phyloP scores from a whole-genome alignment of 2,797 vertebrate genomes.

The Telmatherina bonti region DNA sequence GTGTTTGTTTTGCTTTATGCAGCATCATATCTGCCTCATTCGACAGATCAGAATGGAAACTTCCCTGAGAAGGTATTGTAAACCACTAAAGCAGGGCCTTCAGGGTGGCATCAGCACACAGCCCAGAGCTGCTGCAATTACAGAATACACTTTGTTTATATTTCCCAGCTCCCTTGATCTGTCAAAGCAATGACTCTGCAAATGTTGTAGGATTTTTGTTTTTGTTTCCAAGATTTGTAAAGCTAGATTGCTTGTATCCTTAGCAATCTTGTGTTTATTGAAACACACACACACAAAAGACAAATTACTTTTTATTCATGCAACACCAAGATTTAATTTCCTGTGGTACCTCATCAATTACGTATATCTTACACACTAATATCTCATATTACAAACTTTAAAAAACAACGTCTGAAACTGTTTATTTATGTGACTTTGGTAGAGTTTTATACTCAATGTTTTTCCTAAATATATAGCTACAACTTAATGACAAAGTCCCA shows the following conservation, averaged over 20 bases:
- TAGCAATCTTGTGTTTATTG: constrained; percentile 60
- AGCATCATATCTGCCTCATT: constrained; percentile 79
- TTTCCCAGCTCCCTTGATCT: constrained; percentile 77
- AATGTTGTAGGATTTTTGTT: constrained; percentile 71
- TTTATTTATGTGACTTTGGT: too few species aligned
- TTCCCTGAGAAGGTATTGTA: constrained; percentile 77
- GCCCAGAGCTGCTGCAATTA: constrained; percentile 75
- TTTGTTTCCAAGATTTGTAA: constrained; percentile 72
- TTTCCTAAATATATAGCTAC: too few species aligned
- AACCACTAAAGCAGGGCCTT: constrained; percentile 71
- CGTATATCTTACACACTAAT: background rate
- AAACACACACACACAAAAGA: constrained; percentile 53
- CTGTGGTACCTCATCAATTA: constrained; percentile 27
- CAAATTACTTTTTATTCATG: constrained; percentile 47
- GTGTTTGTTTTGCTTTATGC: constrained; percentile 40
- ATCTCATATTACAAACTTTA: background rate
- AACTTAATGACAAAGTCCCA: constrained; percentile 27
- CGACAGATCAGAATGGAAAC: constrained; percentile 79
- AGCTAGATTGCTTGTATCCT: constrained; percentile 71
- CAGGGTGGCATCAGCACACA: constrained; percentile 75
- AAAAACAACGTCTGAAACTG: background rate
- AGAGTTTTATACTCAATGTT: too few species aligned
- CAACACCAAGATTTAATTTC: constrained; percentile 47
- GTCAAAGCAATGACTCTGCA: constrained; percentile 77
- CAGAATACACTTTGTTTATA: constrained; percentile 78